A percentile compares a stretch with the other conserved stretches of the same genome.
phyloP scores from a whole-genome alignment of 2,888 invertebrate species.

The Creontiades dilutus region DNA sequence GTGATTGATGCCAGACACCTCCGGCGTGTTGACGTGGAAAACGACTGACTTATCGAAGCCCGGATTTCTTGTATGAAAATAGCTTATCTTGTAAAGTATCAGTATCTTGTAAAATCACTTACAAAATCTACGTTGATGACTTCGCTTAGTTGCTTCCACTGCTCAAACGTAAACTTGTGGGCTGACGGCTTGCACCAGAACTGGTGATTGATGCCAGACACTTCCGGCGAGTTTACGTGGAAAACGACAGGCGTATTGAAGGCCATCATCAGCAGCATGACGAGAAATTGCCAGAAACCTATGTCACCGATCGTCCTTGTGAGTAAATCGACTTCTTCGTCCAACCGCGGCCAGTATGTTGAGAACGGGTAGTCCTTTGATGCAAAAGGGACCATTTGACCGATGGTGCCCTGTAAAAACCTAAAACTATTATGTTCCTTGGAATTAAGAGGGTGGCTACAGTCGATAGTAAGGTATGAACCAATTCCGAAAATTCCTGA shows the following conservation, averaged over 20 bases:
- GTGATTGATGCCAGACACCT: constrained; percentile 58
- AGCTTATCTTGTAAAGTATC: no score
- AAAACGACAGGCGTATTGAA: constrained; percentile 71
- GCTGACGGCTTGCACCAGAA: constrained; percentile 60
- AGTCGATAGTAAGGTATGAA: no score
- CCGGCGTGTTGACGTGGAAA: constrained; percentile 70
- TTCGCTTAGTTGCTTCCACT: constrained; percentile 63
- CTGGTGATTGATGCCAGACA: constrained; percentile 52
- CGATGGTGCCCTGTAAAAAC: constrained; percentile 20
- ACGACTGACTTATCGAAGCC: constrained; percentile 68
- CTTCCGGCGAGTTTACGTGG: constrained; percentile 71
- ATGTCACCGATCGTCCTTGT: constrained; percentile 61
- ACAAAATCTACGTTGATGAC: constrained; percentile 34
- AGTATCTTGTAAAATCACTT: neutral
- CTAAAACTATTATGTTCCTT: constrained; percentile 30
- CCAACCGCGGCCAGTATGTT: constrained; percentile 43
- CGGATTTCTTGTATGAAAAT: neutral
- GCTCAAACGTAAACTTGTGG: constrained; percentile 56
- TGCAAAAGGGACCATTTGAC: constrained; percentile 60
- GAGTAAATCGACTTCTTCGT: constrained; percentile 46
- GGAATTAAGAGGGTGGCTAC: neutral
- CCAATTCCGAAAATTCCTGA: no score
- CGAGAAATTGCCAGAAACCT: constrained; percentile 71
- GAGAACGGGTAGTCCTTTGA: constrained; percentile 39
- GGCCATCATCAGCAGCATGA: constrained; percentile 65